Conservation (phyloP, 2,113 vertebrate genomes). For the Rhinopithecus roxellana region DNA sequence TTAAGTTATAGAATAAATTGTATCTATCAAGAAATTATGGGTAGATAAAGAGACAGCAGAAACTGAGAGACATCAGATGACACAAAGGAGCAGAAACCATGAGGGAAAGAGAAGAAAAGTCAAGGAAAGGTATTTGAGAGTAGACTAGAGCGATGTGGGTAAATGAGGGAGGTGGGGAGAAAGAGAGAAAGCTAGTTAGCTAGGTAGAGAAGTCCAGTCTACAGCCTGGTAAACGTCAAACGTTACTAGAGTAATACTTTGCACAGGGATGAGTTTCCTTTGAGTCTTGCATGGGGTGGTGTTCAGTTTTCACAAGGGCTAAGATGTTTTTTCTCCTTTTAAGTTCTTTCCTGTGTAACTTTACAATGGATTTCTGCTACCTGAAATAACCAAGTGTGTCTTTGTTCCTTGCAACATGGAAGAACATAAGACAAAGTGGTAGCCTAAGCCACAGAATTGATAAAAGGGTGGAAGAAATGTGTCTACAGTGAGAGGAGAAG, state of each 20-base stretch:
- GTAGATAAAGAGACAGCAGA: not conserved
- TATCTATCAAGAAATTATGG: not conserved
- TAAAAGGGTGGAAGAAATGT: not conserved
- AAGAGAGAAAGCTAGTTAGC: not conserved
- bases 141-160: not conserved
- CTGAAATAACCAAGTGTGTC: not conserved
- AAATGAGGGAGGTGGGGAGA: not conserved
- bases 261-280: not conserved
- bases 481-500: not conserved
- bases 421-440: not conserved
- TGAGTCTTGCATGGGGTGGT: not conserved
- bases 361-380: not conserved
- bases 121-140: constrained; percentile 28
- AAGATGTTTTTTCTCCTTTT: not conserved
- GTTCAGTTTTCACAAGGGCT: not conserved
- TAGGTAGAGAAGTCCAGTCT: not conserved
- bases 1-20: not conserved
- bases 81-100: not conserved
- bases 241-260: not conserved
- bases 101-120: not conserved
- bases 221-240: not conserved
- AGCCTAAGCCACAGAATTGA: not conserved
- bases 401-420: not conserved
- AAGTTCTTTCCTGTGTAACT: not conserved
- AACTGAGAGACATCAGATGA: not conserved